Conservation (phyloP, 2,113 vertebrate species). For the Paracanthobrama guichenoti region DNA sequence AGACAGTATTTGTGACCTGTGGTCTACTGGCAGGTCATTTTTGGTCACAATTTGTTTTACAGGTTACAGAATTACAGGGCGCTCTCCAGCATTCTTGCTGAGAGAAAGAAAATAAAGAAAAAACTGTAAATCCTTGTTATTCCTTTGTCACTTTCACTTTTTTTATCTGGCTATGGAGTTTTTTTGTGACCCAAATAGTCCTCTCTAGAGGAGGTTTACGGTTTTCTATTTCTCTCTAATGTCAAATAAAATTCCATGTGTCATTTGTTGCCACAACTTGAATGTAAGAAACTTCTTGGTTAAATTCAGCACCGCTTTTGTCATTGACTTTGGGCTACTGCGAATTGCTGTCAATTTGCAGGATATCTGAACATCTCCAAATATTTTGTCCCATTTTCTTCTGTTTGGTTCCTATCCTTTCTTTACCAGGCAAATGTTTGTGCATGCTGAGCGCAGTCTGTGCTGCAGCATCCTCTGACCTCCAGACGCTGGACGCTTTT, state of each 20-base stretch:
- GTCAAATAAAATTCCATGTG: not conserved
- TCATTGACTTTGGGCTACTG: not conserved
- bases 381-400: not conserved
- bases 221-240: not conserved
- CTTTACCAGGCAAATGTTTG: conserved; percentile 35
- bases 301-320: not conserved
- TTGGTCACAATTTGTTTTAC: not conserved
- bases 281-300: not conserved
- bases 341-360: not conserved
- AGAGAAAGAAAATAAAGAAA: not conserved
- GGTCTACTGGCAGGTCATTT: not conserved
- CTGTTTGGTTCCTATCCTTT: not conserved
- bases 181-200: conserved; percentile 1
- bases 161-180: not conserved
- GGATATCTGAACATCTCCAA: not conserved
- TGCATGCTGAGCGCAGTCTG: conserved; percentile 25
- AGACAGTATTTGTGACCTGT: not conserved
- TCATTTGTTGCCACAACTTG: not conserved
- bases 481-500: conserved; percentile 43
- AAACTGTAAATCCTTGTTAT: not conserved
- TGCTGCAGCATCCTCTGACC: conserved; percentile 50
- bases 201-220: not conserved
- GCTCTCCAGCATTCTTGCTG: not conserved
- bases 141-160: not conserved
- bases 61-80: not conserved